A percentile compares a stretch with the other conserved stretches of the same genome.
Evolutionary conservation across 1,140 invertebrate genomes (phyloP).

Genomic region (Drosophila suzukii): DNA sequence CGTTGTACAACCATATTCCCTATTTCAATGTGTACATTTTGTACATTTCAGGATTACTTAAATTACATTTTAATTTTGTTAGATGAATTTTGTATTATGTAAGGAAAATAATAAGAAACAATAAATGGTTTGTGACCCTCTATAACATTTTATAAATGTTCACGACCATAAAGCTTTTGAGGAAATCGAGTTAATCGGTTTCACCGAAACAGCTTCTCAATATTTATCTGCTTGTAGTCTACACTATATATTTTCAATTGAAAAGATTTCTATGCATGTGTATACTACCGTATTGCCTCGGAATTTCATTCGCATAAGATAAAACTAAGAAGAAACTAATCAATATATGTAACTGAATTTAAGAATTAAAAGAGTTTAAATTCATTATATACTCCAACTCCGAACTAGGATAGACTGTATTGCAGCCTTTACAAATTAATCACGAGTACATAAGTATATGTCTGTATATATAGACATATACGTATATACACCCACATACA

Average conservation of each 20-base stretch:
- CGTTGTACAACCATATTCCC: too few species aligned
- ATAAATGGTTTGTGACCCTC: background rate
- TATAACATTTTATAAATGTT: background rate
- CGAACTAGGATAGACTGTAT: background rate
- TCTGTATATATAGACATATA: conserved; percentile 21
- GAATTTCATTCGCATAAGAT: background rate
- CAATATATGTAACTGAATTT: background rate
- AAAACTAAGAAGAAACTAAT: background rate
- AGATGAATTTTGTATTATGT: background rate
- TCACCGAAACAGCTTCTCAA: too few species aligned
- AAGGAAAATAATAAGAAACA: background rate
- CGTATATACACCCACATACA: conserved; percentile 21
- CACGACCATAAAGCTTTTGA: conserved; percentile 5
- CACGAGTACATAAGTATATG: conserved; percentile 4
- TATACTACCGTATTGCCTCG: conserved; percentile 1
- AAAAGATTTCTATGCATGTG: background rate
- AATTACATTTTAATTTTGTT: background rate
- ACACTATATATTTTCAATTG: background rate
- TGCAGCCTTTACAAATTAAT: conserved; percentile 8
- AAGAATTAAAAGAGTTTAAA: background rate
- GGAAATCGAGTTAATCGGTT: background rate
- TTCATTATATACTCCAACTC: background rate
- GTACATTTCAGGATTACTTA: too few species aligned
- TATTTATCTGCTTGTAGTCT: background rate
- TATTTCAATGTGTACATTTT: too few species aligned